Base-by-base conservation (phyloP, 92 coral and sea anemone genomes). In the Palythoa grandis region DNA sequence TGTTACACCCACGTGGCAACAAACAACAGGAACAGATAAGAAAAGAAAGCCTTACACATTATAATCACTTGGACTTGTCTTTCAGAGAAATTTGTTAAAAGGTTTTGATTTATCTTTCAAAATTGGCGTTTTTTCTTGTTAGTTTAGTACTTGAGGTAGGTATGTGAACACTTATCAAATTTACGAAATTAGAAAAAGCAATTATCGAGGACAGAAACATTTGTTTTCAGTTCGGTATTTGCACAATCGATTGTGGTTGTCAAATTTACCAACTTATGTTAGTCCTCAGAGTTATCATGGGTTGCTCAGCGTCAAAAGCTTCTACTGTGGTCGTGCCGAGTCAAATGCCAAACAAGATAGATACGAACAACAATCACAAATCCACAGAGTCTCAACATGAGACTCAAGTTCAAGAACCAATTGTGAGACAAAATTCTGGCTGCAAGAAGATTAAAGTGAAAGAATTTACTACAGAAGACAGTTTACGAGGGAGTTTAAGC, bases 251-350 rank as follows among this genome's bases (percentile, higher is more conserved):
- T 25, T 75, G 4, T 75, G 83, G 35, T 20, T 79, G 70, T 25
- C 38, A 20, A 80, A 63, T 73, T 66, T 23, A 43, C 39, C 52
- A 47, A 9, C 14, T 43, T 48, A 10, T 60, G 12, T 79, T 63
- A 11, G 20, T 63, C 7, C 54, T 16, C 57, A 79, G 84, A 29
- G 50, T 24, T 40, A 48, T 40, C 15, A 94, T 94, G 98, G 98
- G 98, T 56, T 94, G 98, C 71, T 77, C 91, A 25, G 94, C 95
- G 71, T 94, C 98, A 2, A 94, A 89, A 83, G 87, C 95, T 14
- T 77, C 87, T 3, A 77, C 85, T 52, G 92, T 88, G 13, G 88
- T 92, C 11, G 93, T 90, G 14, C 90, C 85, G 2, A 54, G 68
- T 37, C 98, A 92, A 53, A 84, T 94, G 90, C 94, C 92, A 9